A percentile compares a stretch with the other conserved stretches of the same genome.
phyloP scores from a whole-genome alignment of 2,797 vertebrate genomes.

The Dallia pectoralis region DNA sequence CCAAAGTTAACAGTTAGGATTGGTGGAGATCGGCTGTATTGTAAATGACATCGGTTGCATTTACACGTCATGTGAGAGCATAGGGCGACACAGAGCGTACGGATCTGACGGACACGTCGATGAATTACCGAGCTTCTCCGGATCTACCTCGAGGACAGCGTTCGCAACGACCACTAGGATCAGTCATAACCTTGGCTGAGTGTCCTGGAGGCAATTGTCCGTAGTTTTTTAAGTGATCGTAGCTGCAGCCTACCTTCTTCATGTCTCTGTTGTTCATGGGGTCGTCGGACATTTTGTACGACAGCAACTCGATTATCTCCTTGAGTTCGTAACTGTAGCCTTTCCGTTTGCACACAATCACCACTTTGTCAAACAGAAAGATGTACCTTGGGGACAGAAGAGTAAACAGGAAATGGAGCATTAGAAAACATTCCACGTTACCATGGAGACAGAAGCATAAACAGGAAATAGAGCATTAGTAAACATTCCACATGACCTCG shows the following conservation, averaged over 20 bases:
- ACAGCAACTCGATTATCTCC: conserved; percentile 93
- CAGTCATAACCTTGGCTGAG: conserved; percentile 23
- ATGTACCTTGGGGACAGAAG: conserved; percentile 81
- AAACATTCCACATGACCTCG: neutral
- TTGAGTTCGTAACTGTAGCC: conserved; percentile 96
- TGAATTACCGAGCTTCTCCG: conserved; percentile 49
- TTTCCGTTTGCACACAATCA: conserved; percentile 95
- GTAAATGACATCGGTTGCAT: conserved; percentile 53
- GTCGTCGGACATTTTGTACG: conserved; percentile 96
- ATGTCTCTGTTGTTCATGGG: conserved; percentile 97
- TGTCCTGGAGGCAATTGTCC: neutral
- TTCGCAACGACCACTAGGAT: conserved; percentile 44
- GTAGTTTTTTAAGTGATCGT: neutral
- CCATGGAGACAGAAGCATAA: conserved; percentile 63
- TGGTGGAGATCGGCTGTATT: conserved; percentile 37
- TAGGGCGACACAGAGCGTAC: conserved; percentile 44
- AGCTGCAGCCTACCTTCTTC: conserved; percentile 84
- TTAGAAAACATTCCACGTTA: conserved; percentile 68
- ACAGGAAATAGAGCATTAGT: neutral
- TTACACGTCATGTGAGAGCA: conserved; percentile 56
- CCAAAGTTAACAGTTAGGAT: conserved; percentile 61
- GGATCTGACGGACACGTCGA: conserved; percentile 44
- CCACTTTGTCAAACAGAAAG: conserved; percentile 98
- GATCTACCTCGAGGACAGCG: conserved; percentile 54
- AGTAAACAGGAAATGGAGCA: neutral